Evolutionary conservation across 1,140 invertebrate genomes (phyloP).

Genomic region (silkworm (Bombyx mori)): DNA sequence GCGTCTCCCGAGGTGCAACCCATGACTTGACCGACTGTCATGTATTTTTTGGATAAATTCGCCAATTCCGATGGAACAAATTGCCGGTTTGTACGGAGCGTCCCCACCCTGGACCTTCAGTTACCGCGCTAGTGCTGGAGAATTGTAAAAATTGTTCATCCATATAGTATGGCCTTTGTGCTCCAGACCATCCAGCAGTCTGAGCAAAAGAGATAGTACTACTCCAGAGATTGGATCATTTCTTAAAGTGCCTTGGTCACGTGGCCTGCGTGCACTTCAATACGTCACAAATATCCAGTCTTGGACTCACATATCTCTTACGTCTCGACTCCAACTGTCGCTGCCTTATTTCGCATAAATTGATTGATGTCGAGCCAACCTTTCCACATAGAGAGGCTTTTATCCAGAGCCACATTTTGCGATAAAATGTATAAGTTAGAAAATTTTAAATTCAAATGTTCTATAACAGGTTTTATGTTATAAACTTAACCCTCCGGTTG

Average conservation of each 20-base stretch:
- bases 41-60: constrained; percentile 1
- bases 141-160: constrained; percentile 26
- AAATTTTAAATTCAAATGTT: constrained; percentile 23
- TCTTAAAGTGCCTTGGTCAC: constrained; percentile 3
- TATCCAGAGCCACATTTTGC: constrained; percentile 21
- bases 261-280: neutral
- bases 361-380: constrained; percentile 15
- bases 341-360: constrained; percentile 15
- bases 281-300: constrained; percentile 10
- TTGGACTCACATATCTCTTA: constrained; percentile 22
- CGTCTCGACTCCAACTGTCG: constrained; percentile 18
- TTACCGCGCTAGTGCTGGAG: constrained; percentile 16
- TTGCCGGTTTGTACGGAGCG: constrained; percentile 16
- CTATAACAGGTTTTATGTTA: constrained; percentile 19
- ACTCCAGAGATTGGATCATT: constrained; percentile 14
- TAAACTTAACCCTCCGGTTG: neutral
- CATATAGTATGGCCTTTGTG: constrained; percentile 16
- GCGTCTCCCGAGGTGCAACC: constrained; percentile 9
- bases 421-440: constrained; percentile 2
- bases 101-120: constrained; percentile 16
- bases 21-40: constrained; percentile 8
- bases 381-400: constrained; percentile 17
- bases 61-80: constrained; percentile 19
- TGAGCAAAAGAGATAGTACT: neutral
- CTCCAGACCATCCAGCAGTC: constrained; percentile 10